phyloP scores from a whole-genome alignment of 1,140 invertebrate species.

The Trichoplusia ni region DNA sequence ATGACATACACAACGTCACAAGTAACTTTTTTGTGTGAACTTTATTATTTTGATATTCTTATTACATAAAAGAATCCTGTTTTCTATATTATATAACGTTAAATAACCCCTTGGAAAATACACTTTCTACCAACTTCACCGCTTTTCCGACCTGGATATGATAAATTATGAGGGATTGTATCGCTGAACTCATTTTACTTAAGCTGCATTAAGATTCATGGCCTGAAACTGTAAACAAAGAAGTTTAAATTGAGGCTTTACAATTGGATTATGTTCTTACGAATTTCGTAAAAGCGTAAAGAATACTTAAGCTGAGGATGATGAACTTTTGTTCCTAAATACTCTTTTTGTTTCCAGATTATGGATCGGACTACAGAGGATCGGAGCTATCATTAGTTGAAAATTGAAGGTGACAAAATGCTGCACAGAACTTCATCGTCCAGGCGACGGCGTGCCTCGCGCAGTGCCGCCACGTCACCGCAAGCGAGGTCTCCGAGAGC shows the following conservation, averaged over 20 bases:
- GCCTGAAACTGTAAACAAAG: slow-evolving; percentile 25
- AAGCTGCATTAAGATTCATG: slow-evolving; percentile 20
- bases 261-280: slow-evolving; percentile 31
- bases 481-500: slow-evolving; percentile 79
- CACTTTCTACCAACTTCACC: too few relatives aligned
- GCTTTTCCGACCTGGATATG: not conserved
- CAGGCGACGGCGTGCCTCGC: slow-evolving; percentile 84
- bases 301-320: slow-evolving; percentile 3
- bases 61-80: too few relatives aligned
- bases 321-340: not conserved
- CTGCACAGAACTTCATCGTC: slow-evolving; percentile 85
- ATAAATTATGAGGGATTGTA: slow-evolving; percentile 16
- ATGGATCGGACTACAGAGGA: not conserved
- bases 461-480: slow-evolving; percentile 84
- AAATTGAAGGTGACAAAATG: slow-evolving; percentile 72
- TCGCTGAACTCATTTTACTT: slow-evolving; percentile 4
- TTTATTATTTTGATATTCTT: too few relatives aligned
- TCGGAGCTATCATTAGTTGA: not conserved
- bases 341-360: slow-evolving; percentile 8
- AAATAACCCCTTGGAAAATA: too few relatives aligned
- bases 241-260: slow-evolving; percentile 34
- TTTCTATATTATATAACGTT: too few relatives aligned
- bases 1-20: too few relatives aligned
- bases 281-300: not conserved
- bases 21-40: too few relatives aligned